phyloP scores from a whole-genome alignment of 1,140 invertebrate genomes.

The Colletes gigas region DNA sequence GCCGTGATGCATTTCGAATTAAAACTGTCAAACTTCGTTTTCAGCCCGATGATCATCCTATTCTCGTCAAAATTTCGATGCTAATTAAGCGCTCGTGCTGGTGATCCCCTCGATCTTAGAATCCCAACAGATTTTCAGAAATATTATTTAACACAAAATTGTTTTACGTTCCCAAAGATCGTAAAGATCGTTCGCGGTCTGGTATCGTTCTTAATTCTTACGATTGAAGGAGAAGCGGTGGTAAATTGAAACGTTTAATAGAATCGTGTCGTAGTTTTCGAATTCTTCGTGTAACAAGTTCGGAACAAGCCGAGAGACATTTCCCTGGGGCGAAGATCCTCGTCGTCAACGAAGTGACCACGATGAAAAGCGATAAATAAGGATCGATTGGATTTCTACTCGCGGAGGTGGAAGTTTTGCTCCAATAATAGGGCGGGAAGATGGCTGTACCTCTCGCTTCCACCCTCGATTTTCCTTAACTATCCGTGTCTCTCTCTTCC shows the following conservation, averaged over 20 bases:
- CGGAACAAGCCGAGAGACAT: constrained; percentile 1
- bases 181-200: too few species aligned
- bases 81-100: too few species aligned
- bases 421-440: constrained; percentile 17
- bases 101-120: too few species aligned
- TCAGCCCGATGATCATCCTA: background rate
- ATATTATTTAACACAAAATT: too few species aligned
- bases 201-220: too few species aligned
- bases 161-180: too few species aligned
- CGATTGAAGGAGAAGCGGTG: too few species aligned
- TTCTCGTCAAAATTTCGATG: background rate
- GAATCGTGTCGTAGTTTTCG: background rate
- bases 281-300: constrained; percentile 39
- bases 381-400: constrained; percentile 62
- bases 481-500: constrained; percentile 46
- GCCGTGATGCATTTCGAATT: constrained; percentile 1
- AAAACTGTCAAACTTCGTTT: constrained; percentile 19
- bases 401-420: constrained; percentile 44
- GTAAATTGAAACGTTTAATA: background rate
- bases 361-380: constrained; percentile 67
- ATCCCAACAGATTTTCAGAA: too few species aligned
- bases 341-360: constrained; percentile 37
- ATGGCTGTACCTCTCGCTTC: constrained; percentile 36
- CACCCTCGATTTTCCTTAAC: constrained; percentile 46
- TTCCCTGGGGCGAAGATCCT: constrained; percentile 34